Base-by-base conservation (phyloP, 1,140 invertebrate genomes). In the Pentalonia nigronervosa region DNA sequence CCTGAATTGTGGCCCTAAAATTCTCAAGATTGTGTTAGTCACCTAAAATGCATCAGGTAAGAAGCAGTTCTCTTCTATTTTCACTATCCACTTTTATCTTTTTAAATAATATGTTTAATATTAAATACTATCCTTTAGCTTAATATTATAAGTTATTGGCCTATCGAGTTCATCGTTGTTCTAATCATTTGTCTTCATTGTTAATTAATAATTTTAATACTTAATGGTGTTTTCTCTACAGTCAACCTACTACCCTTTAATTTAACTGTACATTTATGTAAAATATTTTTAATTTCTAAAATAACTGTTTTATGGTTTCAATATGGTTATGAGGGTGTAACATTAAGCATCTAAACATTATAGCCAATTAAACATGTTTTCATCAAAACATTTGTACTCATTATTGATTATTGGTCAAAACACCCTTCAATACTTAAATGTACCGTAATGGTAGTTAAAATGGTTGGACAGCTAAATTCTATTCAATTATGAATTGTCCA, bases 21-120 rank as follows among this genome's bases (percentile, higher is more conserved):
- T 81, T 41, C 7, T 86, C n/a, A 93, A 20, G 30, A 93, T 50
- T 76, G 41, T 41, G 86, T n/a, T 53, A 50, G 11, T 34, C 14
- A 93, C 47, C 41, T 17, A 93, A 56, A 93, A 93, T 93, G 91
- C 91, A 93, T 56, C 91, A 93, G 91, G 91, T 93, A 93, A 93
- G 91, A 92, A 92, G 25, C 81, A 90, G 56, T 90, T 30, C 23
- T 34, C 48, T 53, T 56, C 6, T 41, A 17, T 67, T 67, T 90
- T 60, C 23, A 23, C 11, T 30, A 67, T 90, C 23, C 9, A 45
- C 21, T 30, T 47, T 67, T 45, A 25, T 67, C 25, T 67, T 30
- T 45, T 67, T 47, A n/a, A 90, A 67, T 90, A 41, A 60, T n/a
- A 25, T 25, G 3, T 7, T 41, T 45, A 45, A 45, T 21, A 2